Percentiles rank a stretch among this genome's conserved stretches.
These are phyloP conservation scores for Lithophane ornitopus DNA, from an alignment of 2,888 invertebrate species.

Conservation along the genomic window DNA sequence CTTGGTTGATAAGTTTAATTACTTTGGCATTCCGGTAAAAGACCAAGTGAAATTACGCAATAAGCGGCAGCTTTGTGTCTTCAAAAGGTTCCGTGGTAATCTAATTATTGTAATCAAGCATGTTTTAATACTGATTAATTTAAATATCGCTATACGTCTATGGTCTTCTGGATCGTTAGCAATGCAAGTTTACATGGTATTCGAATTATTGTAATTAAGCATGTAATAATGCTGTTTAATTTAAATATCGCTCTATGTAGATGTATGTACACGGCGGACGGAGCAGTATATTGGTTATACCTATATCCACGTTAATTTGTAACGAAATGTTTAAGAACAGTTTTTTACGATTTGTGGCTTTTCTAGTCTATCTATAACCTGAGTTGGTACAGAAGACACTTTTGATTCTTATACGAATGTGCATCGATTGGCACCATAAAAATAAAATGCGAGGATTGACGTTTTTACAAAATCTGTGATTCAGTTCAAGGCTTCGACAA, in stretches of 20 bases:
- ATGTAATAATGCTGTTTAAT: conserved; percentile 1
- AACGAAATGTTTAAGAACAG: neutral
- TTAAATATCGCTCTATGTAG: neutral
- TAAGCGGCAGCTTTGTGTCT: neutral
- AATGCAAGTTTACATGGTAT: conserved; percentile 24
- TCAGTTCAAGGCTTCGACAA: too few relatives aligned
- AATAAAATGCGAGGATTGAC: neutral
- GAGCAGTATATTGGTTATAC: too few relatives aligned
- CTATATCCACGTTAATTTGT: too few relatives aligned
- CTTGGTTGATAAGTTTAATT: neutral
- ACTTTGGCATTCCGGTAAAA: neutral
- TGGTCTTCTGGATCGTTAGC: conserved; percentile 17
- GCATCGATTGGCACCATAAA: neutral
- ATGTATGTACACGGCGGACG: neutral
- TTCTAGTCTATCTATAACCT: neutral
- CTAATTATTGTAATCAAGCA: conserved; percentile 5
- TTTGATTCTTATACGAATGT: neutral
- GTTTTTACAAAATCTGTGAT: neutral
- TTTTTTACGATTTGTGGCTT: neutral
- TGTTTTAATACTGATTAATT: conserved; percentile 9
- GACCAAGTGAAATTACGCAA: neutral
- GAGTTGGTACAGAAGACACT: neutral
- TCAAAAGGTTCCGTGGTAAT: conserved; percentile 8
- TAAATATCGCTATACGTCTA: conserved; percentile 6
- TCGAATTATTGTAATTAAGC: neutral